Percentiles rank a stretch among this genome's conserved stretches.
phyloP scores from a whole-genome alignment of 2,888 invertebrate genomes.

The Osmoderma eremita region DNA sequence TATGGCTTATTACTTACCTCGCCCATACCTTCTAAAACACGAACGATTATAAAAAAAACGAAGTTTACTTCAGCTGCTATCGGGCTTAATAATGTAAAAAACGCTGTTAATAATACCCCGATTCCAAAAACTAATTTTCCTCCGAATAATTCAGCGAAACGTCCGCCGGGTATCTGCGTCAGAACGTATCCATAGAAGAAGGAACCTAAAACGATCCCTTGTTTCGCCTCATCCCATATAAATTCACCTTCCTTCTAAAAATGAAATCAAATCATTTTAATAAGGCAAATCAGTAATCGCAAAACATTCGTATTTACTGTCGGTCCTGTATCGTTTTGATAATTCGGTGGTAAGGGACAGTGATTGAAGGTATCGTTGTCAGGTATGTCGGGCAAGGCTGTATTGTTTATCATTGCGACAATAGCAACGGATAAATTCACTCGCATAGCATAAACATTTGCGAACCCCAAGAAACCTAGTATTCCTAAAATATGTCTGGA shows the following conservation, averaged over 20 bases:
- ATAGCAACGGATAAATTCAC: constrained; percentile 94
- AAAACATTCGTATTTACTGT: too few species aligned
- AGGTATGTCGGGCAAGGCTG: constrained; percentile 68
- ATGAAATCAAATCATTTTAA: too few species aligned
- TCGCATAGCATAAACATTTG: constrained; percentile 89
- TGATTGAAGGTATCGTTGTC: constrained; percentile 70
- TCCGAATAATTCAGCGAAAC: constrained; percentile 86
- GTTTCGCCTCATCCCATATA: constrained; percentile 80
- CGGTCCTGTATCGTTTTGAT: constrained; percentile 28
- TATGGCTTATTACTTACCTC: constrained; percentile 68
- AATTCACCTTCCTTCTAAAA: constrained; percentile 76
- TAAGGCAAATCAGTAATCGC: too few species aligned
- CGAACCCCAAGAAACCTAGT: constrained; percentile 88
- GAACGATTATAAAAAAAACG: constrained; percentile 76
- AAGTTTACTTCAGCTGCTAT: constrained; percentile 77
- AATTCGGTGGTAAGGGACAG: constrained; percentile 64
- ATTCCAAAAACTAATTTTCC: constrained; percentile 88
- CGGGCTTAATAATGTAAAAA: constrained; percentile 86
- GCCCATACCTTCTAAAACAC: constrained; percentile 84
- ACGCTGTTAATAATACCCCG: constrained; percentile 81
- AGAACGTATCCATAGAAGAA: constrained; percentile 87
- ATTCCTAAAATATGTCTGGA: constrained; percentile 82
- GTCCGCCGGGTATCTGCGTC: constrained; percentile 84
- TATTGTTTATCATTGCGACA: constrained; percentile 91
- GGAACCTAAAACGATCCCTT: constrained; percentile 82